A percentile compares a stretch with the other conserved stretches of the same genome.
phyloP scores from a whole-genome alignment of 1,140 invertebrate genomes.

The Cardiocondyla obscurior region DNA sequence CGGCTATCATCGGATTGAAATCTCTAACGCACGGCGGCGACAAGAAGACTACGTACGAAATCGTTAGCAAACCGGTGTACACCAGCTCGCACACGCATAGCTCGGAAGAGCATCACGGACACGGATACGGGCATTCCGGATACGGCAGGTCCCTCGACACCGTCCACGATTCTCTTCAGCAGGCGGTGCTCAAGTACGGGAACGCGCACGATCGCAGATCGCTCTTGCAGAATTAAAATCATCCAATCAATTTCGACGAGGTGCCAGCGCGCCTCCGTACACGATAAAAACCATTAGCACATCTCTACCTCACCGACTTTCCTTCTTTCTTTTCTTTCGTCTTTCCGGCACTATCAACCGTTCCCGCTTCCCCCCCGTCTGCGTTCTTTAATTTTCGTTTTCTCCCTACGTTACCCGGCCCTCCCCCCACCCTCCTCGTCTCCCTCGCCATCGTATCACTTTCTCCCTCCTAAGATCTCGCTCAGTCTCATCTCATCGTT shows the following conservation, averaged over 20 bases:
- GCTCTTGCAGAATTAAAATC: slow-evolving; percentile 58
- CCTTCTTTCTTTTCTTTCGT: slow-evolving; percentile 19
- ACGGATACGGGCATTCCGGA: slow-evolving; percentile 83
- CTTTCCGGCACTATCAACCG: slow-evolving; percentile 13
- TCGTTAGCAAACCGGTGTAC: slow-evolving; percentile 92
- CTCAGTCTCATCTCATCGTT: slow-evolving; percentile 53
- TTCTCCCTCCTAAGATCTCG: slow-evolving; percentile 31
- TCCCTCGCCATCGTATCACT: not conserved
- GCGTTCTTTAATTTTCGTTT: not conserved
- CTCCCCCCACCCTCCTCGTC: not conserved
- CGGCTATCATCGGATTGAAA: slow-evolving; percentile 90
- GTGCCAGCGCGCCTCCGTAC: not conserved
- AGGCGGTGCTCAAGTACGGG: slow-evolving; percentile 80
- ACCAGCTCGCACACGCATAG: slow-evolving; percentile 89
- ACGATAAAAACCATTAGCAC: slow-evolving; percentile 62
- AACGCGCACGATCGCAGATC: slow-evolving; percentile 80
- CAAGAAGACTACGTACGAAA: slow-evolving; percentile 92
- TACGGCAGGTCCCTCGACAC: slow-evolving; percentile 85
- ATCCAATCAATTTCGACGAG: not conserved
- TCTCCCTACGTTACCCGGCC: not conserved
- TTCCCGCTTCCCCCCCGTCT: not conserved
- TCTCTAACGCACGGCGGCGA: slow-evolving; percentile 87
- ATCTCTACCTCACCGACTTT: slow-evolving; percentile 67
- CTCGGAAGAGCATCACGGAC: slow-evolving; percentile 87
- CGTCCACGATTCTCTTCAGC: slow-evolving; percentile 75